Percentiles rank a stretch among this genome's conserved stretches.
phyloP scores from a whole-genome alignment of 2,888 invertebrate species.

The Cryptocheilus praepositus region DNA sequence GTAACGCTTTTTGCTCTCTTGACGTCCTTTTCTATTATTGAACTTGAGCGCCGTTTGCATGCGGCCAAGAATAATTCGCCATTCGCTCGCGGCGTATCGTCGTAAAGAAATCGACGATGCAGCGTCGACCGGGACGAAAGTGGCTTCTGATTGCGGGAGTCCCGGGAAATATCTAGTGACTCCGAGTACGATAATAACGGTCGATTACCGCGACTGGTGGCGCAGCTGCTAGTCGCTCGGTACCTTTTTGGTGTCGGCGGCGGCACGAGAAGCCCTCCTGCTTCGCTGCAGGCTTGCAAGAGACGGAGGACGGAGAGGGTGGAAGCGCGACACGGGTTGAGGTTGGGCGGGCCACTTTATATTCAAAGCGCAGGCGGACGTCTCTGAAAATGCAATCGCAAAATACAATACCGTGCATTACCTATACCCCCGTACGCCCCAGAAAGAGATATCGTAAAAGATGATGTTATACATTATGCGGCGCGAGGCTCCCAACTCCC shows the following conservation, averaged over 20 bases:
- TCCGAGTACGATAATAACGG: conserved; percentile 55
- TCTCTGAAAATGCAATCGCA: conserved; percentile 74
- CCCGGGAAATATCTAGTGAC: conserved; percentile 51
- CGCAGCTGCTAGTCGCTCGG: conserved; percentile 50
- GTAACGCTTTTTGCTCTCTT: too few species aligned
- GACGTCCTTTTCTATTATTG: too few species aligned
- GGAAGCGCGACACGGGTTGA: conserved; percentile 8
- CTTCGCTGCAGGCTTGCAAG: neutral
- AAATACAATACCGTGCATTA: conserved; percentile 73
- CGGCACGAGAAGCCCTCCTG: conserved; percentile 50
- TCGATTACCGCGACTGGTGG: conserved; percentile 47
- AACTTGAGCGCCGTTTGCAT: too few species aligned
- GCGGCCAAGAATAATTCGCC: too few species aligned
- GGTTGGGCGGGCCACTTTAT: conserved; percentile 64
- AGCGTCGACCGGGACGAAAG: conserved; percentile 30
- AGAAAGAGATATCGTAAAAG: conserved; percentile 71
- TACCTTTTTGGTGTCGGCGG: conserved; percentile 42
- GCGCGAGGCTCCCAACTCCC: conserved; percentile 59
- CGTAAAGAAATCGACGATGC: too few species aligned
- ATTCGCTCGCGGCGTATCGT: too few species aligned
- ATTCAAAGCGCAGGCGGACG: conserved; percentile 72
- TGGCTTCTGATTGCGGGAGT: conserved; percentile 50
- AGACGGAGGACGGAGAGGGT: neutral
- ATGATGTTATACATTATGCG: conserved; percentile 72
- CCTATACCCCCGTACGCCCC: conserved; percentile 61